Evolutionary conservation across 1,140 invertebrate genomes (phyloP), one percentile per base, ranked within the genome.

Genomic region (Hermetia illucens): DNA sequence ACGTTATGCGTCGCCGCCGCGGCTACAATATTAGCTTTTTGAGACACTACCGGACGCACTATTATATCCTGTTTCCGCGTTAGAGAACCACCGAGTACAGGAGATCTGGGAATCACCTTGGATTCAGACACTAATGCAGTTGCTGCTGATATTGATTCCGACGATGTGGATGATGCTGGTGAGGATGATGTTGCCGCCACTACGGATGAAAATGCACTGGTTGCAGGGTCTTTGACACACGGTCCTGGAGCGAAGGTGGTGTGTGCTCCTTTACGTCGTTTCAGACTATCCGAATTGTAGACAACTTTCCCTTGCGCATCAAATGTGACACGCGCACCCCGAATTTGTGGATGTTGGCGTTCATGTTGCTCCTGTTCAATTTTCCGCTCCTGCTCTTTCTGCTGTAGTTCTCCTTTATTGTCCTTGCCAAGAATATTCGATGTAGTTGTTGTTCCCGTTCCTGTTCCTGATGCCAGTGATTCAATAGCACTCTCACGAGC

Each of bases 241-340:
- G 78, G 76, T 56, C 82, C 84, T 43, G 82, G 82, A 66, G 82
- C 81, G 51, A 87, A 87, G 16, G 82, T 87, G 5, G 81, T 83
- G 46, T 86, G 80, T 9, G 80, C 72, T 34, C 79, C 76, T 66
- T 87, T 83, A 52, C 79, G 70, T 50, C 83, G 68, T 53, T 76
- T 78, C 38, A 91, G 61, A 53, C 85, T 90, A 48, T 91, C 87
- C 1, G 86, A 91, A 39, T 82, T 82, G 56, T 84, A 92, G 29
- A 92, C 79, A 31, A 91, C 83, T 68, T 85, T 84, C 12, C 87
- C 88, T 49, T 88, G 81, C 2, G 87, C 79, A 58, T 90, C 83
- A 21, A 91, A 58, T 10, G 79, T 86, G 1, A 90, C 86, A 50
- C 83, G 71, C 5, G 83, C 83, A 16, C 83, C 82, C 51, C 74